phyloP scores from a whole-genome alignment of 2,113 vertebrate species.

The Halichoeres trimaculatus region DNA sequence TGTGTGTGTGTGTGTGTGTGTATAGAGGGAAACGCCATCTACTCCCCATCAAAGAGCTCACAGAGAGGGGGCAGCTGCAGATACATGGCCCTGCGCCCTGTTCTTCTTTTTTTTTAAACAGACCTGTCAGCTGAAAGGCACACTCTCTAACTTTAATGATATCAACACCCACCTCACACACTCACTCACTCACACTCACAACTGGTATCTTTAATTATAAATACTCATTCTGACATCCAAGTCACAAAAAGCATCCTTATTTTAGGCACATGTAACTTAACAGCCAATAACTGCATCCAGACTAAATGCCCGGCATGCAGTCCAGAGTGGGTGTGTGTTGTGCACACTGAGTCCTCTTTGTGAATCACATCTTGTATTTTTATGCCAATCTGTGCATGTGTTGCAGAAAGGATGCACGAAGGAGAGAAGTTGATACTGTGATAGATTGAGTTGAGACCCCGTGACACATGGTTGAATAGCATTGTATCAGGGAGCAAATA shows the following conservation, averaged over 20 bases:
- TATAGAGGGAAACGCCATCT: slow-evolving; percentile 60
- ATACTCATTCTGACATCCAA: slow-evolving; percentile 23
- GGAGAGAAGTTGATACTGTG: slow-evolving; percentile 4
- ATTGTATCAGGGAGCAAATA: neutral
- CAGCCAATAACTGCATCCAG: slow-evolving; percentile 6
- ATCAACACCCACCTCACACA: slow-evolving; percentile 14
- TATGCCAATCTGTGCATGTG: slow-evolving; percentile 35
- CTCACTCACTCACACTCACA: slow-evolving; percentile 21
- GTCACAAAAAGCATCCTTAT: neutral
- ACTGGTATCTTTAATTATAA: slow-evolving; percentile 1
- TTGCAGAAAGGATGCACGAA: slow-evolving; percentile 29
- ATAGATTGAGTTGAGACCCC: neutral
- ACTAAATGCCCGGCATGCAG: neutral
- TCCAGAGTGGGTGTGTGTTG: slow-evolving; percentile 32
- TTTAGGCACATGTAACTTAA: slow-evolving; percentile 14
- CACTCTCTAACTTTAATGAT: slow-evolving; percentile 28
- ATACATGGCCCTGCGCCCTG: slow-evolving; percentile 76
- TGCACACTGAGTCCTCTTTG: slow-evolving; percentile 16
- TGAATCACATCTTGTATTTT: slow-evolving; percentile 40
- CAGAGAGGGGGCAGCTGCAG: slow-evolving; percentile 83
- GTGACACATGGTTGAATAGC: neutral
- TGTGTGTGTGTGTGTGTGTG: slow-evolving; percentile 44
- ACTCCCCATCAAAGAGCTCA: slow-evolving; percentile 79
- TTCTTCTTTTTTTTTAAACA: neutral
- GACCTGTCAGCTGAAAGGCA: slow-evolving; percentile 75